These are phyloP conservation scores for Lepidothrix coronata DNA, from an alignment of 2,113 vertebrate species.

Conservation along the genomic window DNA sequence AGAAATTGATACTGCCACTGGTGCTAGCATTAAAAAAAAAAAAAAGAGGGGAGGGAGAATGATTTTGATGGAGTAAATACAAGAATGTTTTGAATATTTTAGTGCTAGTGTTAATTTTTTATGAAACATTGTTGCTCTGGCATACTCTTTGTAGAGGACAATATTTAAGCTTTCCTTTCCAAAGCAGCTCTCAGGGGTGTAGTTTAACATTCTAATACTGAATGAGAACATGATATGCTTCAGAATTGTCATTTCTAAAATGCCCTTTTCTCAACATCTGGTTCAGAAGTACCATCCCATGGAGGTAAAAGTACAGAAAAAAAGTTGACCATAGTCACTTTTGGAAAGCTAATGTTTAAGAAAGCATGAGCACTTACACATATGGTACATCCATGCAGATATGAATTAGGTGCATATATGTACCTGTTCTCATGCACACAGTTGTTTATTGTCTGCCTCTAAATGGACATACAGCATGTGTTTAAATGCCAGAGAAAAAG, in stretches of 20 bases:
- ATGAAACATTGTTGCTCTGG: constrained; percentile 11
- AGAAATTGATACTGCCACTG: background rate
- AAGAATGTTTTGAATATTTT: constrained; percentile 48
- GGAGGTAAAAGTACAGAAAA: background rate
- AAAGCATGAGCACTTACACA: background rate
- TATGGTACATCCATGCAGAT: background rate
- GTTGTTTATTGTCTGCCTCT: background rate
- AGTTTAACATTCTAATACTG: background rate
- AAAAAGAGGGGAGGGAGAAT: background rate
- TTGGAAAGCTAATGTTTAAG: background rate
- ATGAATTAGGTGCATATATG: background rate
- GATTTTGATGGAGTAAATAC: constrained; percentile 11
- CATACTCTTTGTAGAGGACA: background rate
- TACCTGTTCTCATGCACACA: background rate
- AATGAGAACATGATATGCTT: background rate
- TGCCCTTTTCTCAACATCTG: background rate
- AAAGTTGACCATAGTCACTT: background rate
- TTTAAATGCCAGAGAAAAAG: background rate
- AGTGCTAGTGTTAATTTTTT: constrained; percentile 6
- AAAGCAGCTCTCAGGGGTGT: background rate
- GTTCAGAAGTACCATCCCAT: background rate
- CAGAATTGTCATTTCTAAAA: background rate
- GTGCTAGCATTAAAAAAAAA: background rate
- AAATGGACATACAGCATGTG: background rate
- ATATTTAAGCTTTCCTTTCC: constrained; percentile 51